Conservation (phyloP, 2,113 vertebrate species). For the Caranx ignobilis region DNA sequence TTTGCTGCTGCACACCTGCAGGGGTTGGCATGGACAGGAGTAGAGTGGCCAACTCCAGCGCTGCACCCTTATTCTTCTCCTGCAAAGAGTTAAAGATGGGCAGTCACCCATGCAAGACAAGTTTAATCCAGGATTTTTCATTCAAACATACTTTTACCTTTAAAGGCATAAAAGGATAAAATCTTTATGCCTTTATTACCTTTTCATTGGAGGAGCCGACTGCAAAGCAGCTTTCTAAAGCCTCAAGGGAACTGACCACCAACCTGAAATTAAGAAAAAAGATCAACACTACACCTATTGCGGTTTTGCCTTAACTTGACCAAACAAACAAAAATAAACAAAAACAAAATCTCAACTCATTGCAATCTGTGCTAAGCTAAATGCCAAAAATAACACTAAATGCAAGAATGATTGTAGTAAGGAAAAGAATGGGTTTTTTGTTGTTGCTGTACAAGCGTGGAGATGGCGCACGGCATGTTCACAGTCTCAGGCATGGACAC, state of each 20-base stretch:
- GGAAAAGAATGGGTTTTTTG: background rate
- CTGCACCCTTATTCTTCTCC: slow-evolving; percentile 95
- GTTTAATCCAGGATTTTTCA: background rate
- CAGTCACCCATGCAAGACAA: slow-evolving; percentile 9
- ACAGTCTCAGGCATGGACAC: slow-evolving; percentile 70
- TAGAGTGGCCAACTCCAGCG: slow-evolving; percentile 94
- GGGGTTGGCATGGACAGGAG: slow-evolving; percentile 96
- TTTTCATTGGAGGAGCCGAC: slow-evolving; percentile 94
- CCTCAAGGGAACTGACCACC: slow-evolving; percentile 98
- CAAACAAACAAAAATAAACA: slow-evolving; percentile 3
- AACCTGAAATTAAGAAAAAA: slow-evolving; percentile 84
- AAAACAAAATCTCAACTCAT: slow-evolving; percentile 36
- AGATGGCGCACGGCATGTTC: slow-evolving; percentile 73
- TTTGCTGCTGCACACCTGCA: slow-evolving; percentile 96
- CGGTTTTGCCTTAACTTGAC: background rate
- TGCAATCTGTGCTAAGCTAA: slow-evolving; percentile 62
- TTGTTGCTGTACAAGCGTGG: slow-evolving; percentile 40
- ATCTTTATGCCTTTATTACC: slow-evolving; percentile 85
- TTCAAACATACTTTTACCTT: background rate
- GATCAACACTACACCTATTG: slow-evolving; percentile 17
- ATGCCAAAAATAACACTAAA: slow-evolving; percentile 64
- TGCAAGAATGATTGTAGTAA: slow-evolving; percentile 57
- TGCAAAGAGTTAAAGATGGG: slow-evolving; percentile 58
- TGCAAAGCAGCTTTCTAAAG: slow-evolving; percentile 98
- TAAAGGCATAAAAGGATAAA: background rate